Percentiles rank a stretch among this genome's conserved stretches.
Conservation (phyloP, 2,888 invertebrate genomes). For the Polyploca ridens region DNA sequence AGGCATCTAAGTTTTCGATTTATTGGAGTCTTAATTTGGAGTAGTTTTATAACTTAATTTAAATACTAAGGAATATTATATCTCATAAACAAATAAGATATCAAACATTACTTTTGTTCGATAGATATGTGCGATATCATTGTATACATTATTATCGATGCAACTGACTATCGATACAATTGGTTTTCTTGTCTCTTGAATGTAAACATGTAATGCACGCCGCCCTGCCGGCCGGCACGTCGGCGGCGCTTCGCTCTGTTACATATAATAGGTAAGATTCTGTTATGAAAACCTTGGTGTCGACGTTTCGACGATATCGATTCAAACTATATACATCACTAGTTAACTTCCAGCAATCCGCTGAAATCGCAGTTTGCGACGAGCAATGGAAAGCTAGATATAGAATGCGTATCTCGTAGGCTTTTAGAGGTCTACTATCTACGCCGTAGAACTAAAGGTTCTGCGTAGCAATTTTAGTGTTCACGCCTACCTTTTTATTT, state of each 20-base stretch:
- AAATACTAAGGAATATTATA: too few relatives aligned
- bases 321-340: slow-evolving; percentile 22
- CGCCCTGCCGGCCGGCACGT: slow-evolving; percentile 42
- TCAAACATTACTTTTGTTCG: too few relatives aligned
- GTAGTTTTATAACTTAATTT: too few relatives aligned
- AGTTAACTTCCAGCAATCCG: background rate
- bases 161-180: slow-evolving; percentile 35
- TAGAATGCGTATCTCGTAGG: background rate
- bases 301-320: background rate
- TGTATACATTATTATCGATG: background rate
- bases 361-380: background rate
- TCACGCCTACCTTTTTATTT: background rate
- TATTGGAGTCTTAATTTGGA: background rate
- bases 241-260: slow-evolving; percentile 26
- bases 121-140: too few relatives aligned
- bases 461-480: slow-evolving; percentile 7
- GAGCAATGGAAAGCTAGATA: slow-evolving; percentile 21
- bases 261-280: slow-evolving; percentile 3
- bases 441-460: slow-evolving; percentile 3
- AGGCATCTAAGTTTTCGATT: too few relatives aligned
- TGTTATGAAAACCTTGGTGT: slow-evolving; percentile 4
- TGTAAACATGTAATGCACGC: slow-evolving; percentile 53
- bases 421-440: slow-evolving; percentile 9
- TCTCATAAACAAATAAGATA: too few relatives aligned
- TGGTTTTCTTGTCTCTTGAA: slow-evolving; percentile 24